Percentiles rank a stretch among this genome's conserved stretches.
Conservation (phyloP, 1,140 invertebrate genomes). For the Zaprionus nigranus region DNA sequence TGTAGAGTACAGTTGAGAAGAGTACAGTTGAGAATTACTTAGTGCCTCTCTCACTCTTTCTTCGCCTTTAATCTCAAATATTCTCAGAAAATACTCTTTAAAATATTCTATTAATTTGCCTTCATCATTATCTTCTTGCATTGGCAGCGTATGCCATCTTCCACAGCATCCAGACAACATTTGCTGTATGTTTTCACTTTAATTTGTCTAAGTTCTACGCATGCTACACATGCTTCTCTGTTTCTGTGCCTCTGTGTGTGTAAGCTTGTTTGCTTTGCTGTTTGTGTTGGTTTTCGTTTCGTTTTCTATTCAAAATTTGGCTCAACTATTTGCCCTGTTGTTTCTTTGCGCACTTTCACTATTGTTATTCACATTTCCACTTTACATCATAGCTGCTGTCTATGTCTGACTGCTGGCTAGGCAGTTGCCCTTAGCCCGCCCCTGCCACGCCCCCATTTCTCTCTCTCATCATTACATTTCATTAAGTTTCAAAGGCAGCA, state of each 20-base stretch:
- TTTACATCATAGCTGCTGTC: slow-evolving; percentile 65
- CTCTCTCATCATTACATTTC: slow-evolving; percentile 76
- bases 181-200: slow-evolving; percentile 17
- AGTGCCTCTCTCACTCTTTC: too few species aligned
- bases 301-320: slow-evolving; percentile 41
- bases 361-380: slow-evolving; percentile 62
- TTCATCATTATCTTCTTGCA: not conserved
- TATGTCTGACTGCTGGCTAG: slow-evolving; percentile 49
- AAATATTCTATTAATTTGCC: too few species aligned
- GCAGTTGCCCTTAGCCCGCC: slow-evolving; percentile 7
- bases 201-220: slow-evolving; percentile 47
- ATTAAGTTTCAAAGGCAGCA: slow-evolving; percentile 60
- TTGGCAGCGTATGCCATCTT: not conserved
- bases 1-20: too few species aligned
- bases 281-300: slow-evolving; percentile 29
- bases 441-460: not conserved
- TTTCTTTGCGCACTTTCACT: slow-evolving; percentile 35
- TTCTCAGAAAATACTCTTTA: too few species aligned
- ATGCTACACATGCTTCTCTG: slow-evolving; percentile 14
- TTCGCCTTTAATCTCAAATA: too few species aligned
- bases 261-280: not conserved
- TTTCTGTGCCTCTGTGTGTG: not conserved
- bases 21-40: too few species aligned
- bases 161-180: not conserved
- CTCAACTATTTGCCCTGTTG: slow-evolving; percentile 20